Base-by-base conservation (phyloP, 2,888 invertebrate genomes). In the Phyllotreta cruciferae region DNA sequence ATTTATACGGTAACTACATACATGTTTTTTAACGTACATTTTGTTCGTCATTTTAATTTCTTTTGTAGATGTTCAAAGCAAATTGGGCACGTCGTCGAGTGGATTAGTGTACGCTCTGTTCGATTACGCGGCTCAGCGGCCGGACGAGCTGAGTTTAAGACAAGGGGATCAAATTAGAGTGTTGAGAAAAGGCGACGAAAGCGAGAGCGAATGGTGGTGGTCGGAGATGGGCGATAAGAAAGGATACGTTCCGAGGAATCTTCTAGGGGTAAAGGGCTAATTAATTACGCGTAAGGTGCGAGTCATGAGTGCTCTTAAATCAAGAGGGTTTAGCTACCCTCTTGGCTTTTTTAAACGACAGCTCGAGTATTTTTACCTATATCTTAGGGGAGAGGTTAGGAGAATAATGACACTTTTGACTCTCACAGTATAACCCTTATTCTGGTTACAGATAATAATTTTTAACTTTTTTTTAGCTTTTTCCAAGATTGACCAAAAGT, bases 151-250 rank as follows among this genome's bases (percentile, higher is more conserved):
- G 57, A 89, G 89, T 69, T 93, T 99, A 83, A 87, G 85, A 67
- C 90, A 90, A 67, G 93, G 95, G 53, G 94, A 96, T 77, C 88
- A 91, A 68, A 84, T 98, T 77, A 89, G 91, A 24, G 93, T 99
- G 70, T 80, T 98, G 73, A 85, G 96, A 66, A 97, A 96, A 81
- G 98, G 97, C 1, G 97, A 98, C 80, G 96, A 97, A 82, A 89
- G 89, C 80, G 95, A 93, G 84, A 87, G 92, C 70, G 96, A 97
- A 81, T 96, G 96, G 94, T 98, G 98, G 95, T 96, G 96, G 93
- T 83, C 86, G 58, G 80, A 86, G 77, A 78, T 85, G 66, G 83
- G 85, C 66, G 86, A 88, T 77, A 85, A 87, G 70, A 93, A 94
- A 82, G 99, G 98, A 63, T 98, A 98, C 81, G 93, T 96, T 81